Evolutionary conservation across 37 sponge, comb jelly and placozoan species (phyloP).

Genomic region (Lycopodina hypogea): DNA sequence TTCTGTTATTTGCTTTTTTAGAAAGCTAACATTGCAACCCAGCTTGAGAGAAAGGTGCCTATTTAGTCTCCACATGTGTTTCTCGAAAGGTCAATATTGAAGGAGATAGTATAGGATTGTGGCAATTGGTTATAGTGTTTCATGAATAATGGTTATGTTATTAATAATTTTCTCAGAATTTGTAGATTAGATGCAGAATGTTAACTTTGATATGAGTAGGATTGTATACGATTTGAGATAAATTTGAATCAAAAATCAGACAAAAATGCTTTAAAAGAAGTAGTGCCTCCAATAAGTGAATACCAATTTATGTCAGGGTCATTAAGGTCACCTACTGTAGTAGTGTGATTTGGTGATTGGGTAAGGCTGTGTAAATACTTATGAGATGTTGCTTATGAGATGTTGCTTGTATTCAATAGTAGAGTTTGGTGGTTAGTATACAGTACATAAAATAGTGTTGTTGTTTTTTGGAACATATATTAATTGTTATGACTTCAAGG

Average conservation of each 20-base stretch:
- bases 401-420: background rate
- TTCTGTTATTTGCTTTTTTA: too few species aligned
- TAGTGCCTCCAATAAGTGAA: background rate
- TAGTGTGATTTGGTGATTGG: background rate
- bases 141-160: too few species aligned
- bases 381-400: too few species aligned
- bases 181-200: background rate
- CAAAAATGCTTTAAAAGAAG: background rate
- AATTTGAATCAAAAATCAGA: background rate
- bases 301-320: background rate
- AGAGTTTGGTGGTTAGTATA: background rate
- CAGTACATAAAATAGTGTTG: background rate
- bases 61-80: too few species aligned
- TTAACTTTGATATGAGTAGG: background rate
- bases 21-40: too few species aligned
- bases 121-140: too few species aligned
- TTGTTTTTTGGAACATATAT: background rate
- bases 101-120: too few species aligned
- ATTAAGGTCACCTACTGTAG: background rate
- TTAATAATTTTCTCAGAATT: too few species aligned
- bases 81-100: too few species aligned
- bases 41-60: too few species aligned
- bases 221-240: background rate
- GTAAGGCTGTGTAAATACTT: background rate
- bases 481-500: slow-evolving; percentile 4